phyloP scores from a whole-genome alignment of 1,140 invertebrate species.

The Penaeus chinensis region DNA sequence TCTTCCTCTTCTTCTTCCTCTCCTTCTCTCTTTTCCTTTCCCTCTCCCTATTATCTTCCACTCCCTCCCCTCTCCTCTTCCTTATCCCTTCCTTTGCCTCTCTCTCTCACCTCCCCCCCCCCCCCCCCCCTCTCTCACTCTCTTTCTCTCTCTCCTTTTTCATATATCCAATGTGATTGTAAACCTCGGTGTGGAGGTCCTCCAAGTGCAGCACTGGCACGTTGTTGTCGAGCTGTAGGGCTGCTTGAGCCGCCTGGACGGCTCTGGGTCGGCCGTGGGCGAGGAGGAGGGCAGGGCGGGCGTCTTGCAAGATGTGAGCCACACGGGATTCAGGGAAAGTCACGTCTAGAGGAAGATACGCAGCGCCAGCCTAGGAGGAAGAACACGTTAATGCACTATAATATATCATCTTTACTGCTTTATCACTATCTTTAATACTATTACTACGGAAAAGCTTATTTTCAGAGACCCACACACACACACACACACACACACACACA shows the following conservation, averaged over 20 bases:
- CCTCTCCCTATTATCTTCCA: too few species aligned
- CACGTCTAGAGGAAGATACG: slow-evolving; percentile 46
- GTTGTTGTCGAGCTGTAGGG: slow-evolving; percentile 14
- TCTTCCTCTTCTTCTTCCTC: too few species aligned
- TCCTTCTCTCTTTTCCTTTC: too few species aligned
- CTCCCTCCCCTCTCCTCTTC: too few species aligned
- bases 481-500: neutral
- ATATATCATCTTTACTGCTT: too few species aligned
- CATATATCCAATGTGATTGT: neutral
- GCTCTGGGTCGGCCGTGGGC: slow-evolving; percentile 5
- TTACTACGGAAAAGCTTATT: too few species aligned
- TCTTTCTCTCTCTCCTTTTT: neutral
- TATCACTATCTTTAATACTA: too few species aligned
- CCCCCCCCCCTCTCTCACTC: neutral
- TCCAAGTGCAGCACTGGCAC: slow-evolving; percentile 36
- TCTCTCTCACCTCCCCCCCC: too few species aligned
- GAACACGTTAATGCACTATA: neutral
- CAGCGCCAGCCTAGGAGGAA: slow-evolving; percentile 38
- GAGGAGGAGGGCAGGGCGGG: slow-evolving; percentile 40
- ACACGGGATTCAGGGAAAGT: slow-evolving; percentile 31
- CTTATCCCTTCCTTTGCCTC: too few species aligned
- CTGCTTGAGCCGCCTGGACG: neutral
- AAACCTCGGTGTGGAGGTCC: slow-evolving; percentile 37
- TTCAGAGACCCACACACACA: neutral
- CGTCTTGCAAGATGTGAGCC: slow-evolving; percentile 39